A percentile compares a stretch with the other conserved stretches of the same genome.
Evolutionary conservation across 2,797 vertebrate genomes (phyloP).

Genomic region (Phataginus tetradactyla): DNA sequence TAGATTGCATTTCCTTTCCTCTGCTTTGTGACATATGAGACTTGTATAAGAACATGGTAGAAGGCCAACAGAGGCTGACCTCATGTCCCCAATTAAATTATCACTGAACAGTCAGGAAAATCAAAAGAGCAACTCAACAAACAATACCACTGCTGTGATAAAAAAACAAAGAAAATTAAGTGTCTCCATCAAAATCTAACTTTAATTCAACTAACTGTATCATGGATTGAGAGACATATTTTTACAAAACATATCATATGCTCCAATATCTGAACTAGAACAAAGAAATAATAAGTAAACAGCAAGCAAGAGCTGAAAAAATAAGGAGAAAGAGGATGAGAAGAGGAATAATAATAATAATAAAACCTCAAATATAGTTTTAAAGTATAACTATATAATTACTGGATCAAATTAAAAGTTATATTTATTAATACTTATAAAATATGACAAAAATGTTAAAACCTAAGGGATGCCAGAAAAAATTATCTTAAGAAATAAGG

Average conservation of each 20-base stretch:
- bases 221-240: neutral
- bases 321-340: neutral
- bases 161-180: neutral
- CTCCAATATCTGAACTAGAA: neutral
- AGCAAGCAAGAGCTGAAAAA: neutral
- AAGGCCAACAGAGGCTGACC: neutral
- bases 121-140: neutral
- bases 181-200: neutral
- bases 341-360: neutral
- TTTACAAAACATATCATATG: neutral
- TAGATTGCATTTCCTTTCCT: neutral
- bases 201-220: neutral
- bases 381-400: neutral
- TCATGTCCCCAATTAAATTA: neutral
- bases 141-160: neutral
- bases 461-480: neutral
- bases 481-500: neutral
- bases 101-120: neutral
- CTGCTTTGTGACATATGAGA: neutral
- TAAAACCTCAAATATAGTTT: neutral
- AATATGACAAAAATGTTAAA: neutral
- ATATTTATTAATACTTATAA: neutral
- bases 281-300: neutral
- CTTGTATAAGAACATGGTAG: neutral
- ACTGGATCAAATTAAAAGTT: neutral